Evolutionary conservation across 2,113 vertebrate genomes (phyloP).

Genomic region (Aphelocoma coerulescens): DNA sequence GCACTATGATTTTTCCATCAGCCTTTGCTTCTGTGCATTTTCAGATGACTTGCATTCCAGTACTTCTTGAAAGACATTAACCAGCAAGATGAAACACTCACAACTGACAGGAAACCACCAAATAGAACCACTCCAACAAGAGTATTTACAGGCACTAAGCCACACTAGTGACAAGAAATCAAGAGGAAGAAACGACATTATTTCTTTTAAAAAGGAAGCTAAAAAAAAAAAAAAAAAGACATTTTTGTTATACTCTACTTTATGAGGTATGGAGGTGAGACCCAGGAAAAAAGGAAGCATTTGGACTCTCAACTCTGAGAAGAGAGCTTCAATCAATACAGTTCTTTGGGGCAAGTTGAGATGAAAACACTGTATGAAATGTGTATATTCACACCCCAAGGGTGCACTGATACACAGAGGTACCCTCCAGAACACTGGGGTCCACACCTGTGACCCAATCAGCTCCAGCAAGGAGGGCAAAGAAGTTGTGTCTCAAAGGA

Average conservation of each 20-base stretch:
- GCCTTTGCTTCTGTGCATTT: not conserved
- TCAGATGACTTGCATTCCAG: not conserved
- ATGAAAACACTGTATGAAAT: fast-evolving
- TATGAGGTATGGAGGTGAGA: not conserved
- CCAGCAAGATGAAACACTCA: not conserved
- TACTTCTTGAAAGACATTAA: not conserved
- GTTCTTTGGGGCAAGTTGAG: not conserved
- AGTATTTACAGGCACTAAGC: not conserved
- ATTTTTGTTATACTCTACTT: not conserved
- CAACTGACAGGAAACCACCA: not conserved
- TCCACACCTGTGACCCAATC: not conserved
- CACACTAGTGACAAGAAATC: not conserved
- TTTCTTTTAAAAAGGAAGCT: not conserved
- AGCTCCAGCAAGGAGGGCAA: not conserved
- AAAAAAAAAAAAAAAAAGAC: not conserved
- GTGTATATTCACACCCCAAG: not conserved
- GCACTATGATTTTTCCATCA: not conserved
- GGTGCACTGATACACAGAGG: not conserved
- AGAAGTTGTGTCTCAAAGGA: not conserved
- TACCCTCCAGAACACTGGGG: not conserved
- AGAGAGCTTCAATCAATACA: not conserved
- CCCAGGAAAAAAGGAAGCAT: not conserved
- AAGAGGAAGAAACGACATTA: not conserved
- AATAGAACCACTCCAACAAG: not conserved
- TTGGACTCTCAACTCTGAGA: not conserved